phyloP scores from a whole-genome alignment of 2,113 vertebrate genomes.

The Capreolus pygargus region DNA sequence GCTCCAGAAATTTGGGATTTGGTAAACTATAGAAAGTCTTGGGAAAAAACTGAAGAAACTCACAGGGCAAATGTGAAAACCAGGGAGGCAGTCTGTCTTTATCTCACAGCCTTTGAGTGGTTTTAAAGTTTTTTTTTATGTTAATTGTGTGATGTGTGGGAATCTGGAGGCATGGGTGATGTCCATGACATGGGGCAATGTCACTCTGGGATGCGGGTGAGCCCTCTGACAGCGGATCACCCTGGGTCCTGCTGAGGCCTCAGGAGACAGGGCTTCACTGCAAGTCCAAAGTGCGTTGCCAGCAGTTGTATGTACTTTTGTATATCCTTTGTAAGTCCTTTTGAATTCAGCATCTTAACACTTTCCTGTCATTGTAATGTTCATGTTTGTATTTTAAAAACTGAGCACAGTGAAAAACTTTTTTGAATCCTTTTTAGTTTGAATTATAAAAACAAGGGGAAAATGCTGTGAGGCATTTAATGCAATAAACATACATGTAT shows the following conservation, averaged over 20 bases:
- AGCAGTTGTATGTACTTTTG: background rate
- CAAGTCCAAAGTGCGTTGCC: background rate
- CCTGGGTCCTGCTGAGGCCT: background rate
- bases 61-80: background rate
- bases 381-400: constrained; percentile 61
- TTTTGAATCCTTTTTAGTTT: constrained; percentile 45
- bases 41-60: background rate
- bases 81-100: background rate
- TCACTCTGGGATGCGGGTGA: background rate
- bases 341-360: accelerated
- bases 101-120: background rate
- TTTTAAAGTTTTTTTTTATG: background rate
- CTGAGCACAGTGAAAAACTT: background rate
- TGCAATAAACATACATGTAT: constrained; percentile 47
- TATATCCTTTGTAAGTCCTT: too few relatives aligned
- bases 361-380: background rate
- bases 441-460: constrained; percentile 48
- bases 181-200: background rate
- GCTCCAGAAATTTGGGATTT: background rate
- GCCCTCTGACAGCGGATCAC: background rate
- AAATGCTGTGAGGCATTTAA: constrained; percentile 21
- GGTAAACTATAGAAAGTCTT: background rate
- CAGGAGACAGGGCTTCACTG: background rate
- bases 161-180: background rate
- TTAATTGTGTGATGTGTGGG: background rate